Evolutionary conservation across 2,888 invertebrate species (phyloP), one percentile per base, ranked within the genome.

Genomic region (Caenorhabditis uteleia): DNA sequence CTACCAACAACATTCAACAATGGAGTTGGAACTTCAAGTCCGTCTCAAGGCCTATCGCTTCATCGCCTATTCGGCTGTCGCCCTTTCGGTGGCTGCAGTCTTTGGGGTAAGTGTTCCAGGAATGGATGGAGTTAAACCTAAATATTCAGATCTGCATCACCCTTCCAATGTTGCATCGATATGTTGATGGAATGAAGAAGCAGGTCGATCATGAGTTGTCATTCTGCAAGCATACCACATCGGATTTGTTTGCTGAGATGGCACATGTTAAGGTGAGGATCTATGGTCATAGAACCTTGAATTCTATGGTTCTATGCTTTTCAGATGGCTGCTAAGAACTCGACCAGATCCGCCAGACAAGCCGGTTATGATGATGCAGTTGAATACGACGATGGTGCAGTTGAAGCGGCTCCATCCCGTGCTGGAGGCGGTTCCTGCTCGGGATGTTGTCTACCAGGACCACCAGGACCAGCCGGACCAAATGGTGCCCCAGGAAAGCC

Each of bases 401-500:
- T 56, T 12, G 56, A 43, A 20, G 38, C 34, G 10, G 47, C 43
- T 16, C 39, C 49, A 23, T 29, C 55, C 8, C 45, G 25, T 8
- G 54, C 50, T n/a, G 51, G 56, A 18, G 50, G 55, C 25, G 62
- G 62, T 18, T 51, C 62, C 14, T 70, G 70, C 61, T 49, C 53
- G 3, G 70, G 67, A 23, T 70, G 70, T 57, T 70, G 70, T 38
- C 54, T 55, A 12, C 67, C 67, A 34, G 70, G 70, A 42, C 62
- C 70, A 43, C 50, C 39, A 16, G 70, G 70, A 57, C 68, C 68
- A 46, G 55, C 61, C 14, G 70, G 70, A 47, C 51, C 64, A 43
- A 45, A 64, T 27, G 70, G 70, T 36, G 21, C 50, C 14, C 65
- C 70, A 42, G 70, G 70, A 54, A 31, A 40, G 20, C 70, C 70